These are phyloP conservation scores for Peromyscus melanophrys DNA, from an alignment of 2,797 vertebrate genomes.

Conservation along the genomic window DNA sequence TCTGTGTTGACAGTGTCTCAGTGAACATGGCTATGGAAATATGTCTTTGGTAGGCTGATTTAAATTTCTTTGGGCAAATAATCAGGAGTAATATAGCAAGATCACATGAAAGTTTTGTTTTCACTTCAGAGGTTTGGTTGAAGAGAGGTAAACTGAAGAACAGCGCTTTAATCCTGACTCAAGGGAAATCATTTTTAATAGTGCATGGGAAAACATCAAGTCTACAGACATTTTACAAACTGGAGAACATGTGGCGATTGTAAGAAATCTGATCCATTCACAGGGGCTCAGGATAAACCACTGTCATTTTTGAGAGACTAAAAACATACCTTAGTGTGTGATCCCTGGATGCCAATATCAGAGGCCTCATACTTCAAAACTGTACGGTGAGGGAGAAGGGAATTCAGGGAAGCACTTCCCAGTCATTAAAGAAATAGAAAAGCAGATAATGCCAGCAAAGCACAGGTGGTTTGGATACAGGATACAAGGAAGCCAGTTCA, in stretches of 20 bases:
- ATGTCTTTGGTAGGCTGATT: not conserved
- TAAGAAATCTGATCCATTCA: not conserved
- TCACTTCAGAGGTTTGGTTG: not conserved
- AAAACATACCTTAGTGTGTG: not conserved
- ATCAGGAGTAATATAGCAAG: not conserved
- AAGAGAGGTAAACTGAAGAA: not conserved
- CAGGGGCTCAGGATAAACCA: not conserved
- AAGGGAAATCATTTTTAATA: not conserved
- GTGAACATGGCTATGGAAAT: not conserved
- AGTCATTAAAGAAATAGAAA: not conserved
- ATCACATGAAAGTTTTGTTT: not conserved
- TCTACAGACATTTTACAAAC: not conserved
- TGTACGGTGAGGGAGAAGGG: not conserved
- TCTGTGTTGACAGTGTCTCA: not conserved
- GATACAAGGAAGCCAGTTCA: not conserved
- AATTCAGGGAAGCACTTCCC: not conserved
- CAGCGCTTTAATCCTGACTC: not conserved
- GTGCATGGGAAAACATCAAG: not conserved
- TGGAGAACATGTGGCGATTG: not conserved
- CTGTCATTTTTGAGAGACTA: not conserved
- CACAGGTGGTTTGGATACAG: too few relatives aligned
- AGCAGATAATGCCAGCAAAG: not conserved
- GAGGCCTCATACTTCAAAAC: not conserved
- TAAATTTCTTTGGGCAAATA: not conserved
- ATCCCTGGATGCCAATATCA: not conserved